Evolutionary conservation across 2,113 vertebrate genomes (phyloP).

Genomic region (Phocoena phocoena): DNA sequence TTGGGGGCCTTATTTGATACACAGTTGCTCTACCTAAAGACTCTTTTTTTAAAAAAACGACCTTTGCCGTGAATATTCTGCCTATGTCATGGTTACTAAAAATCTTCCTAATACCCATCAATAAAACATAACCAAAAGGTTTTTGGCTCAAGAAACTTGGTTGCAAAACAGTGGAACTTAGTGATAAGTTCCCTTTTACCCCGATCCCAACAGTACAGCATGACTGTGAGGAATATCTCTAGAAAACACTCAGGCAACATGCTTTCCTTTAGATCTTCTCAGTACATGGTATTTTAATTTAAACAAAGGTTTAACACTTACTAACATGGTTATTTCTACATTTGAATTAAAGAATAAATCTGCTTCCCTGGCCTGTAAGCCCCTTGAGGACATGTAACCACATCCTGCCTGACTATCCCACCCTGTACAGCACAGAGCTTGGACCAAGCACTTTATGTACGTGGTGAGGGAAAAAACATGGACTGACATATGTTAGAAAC

Average conservation of each 20-base stretch:
- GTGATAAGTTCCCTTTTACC: not conserved
- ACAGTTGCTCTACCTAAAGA: not conserved
- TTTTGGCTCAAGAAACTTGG: constrained; percentile 12
- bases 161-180: not conserved
- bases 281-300: not conserved
- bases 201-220: not conserved
- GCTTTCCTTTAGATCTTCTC: not conserved
- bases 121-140: constrained; percentile 20
- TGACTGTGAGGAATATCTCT: not conserved
- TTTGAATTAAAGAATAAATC: not conserved
- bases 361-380: not conserved
- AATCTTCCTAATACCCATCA: not conserved
- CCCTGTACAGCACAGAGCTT: too few relatives aligned
- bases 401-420: not conserved
- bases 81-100: not conserved
- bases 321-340: not conserved
- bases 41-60: not conserved
- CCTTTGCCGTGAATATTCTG: not conserved
- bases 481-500: not conserved
- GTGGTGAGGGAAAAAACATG: not conserved
- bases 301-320: not conserved
- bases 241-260: not conserved
- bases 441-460: not conserved
- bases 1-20: not conserved
- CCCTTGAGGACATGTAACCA: not conserved